Evolutionary conservation across 2,888 invertebrate species (phyloP), one percentile per base, ranked within the genome.

Genomic region (Caradrina clavipalpis): DNA sequence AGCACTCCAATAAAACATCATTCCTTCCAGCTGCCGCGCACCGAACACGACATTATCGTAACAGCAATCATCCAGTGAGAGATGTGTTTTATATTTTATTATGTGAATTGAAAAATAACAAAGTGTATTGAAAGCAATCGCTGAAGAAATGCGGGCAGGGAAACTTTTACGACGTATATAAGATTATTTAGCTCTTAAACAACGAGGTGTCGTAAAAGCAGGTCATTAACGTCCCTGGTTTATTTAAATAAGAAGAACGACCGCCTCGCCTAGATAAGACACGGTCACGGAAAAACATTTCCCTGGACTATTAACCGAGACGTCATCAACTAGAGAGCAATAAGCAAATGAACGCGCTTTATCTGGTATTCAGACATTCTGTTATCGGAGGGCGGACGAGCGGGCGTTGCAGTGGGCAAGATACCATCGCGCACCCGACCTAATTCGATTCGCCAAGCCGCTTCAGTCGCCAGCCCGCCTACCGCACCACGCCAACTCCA

Each of bases 341-440:
- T 93, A 93, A 93, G 92, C 90, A 93, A 93, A 94, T 92, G 91
- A 91, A 91, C 87, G 88, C 85, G 81, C 75, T 86, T 87, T 92
- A 92, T 93, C 92, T 91, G 83, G 82, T 82, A 83, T 87, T 89
- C 90, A 89, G 90, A 88, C 90, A 86, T 91, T 89, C 86, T 88
- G 89, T 88, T 93, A 93, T 93, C 92, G 84, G 87, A 76, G 74
- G 81, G 77, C 83, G 88, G 89, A 83, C 85, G 88, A 78, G 83
- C 86, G 88, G 82, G 85, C 85, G 89, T 86, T 90, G 91, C 91
- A 90, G 86, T 83, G 77, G 73, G 74, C 81, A 83, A 89, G 94
- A 95, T 94, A 92, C 81, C 88, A 95, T 94, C 94, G 90, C 84
- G 85, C 86, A 86, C 89, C 91, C 92, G 92, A 92, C 94, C 93